phyloP scores from a whole-genome alignment of 2,888 invertebrate species.

The Alloplasta piceator region DNA sequence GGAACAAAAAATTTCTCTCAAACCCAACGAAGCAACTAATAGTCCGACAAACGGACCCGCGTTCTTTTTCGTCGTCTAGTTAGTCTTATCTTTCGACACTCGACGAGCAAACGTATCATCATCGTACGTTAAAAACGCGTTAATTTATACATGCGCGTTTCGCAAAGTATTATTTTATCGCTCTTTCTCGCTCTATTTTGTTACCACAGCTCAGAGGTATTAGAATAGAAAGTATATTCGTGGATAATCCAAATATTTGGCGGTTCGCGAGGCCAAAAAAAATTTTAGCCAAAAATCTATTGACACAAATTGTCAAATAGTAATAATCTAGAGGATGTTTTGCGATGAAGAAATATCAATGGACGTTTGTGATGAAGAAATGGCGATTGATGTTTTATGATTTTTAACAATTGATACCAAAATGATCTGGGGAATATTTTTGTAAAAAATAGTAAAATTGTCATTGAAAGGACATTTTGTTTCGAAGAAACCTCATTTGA shows the following conservation, averaged over 20 bases:
- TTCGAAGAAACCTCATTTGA: too few species aligned
- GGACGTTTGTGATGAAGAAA: too few species aligned
- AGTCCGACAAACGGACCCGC: neutral
- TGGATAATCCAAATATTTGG: neutral
- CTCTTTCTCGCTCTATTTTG: neutral
- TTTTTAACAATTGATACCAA: too few species aligned
- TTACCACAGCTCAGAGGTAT: neutral
- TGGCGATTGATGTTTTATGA: too few species aligned
- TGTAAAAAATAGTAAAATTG: too few species aligned
- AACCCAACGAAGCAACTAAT: neutral
- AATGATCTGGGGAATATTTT: too few species aligned
- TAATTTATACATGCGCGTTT: neutral
- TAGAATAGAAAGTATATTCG: neutral
- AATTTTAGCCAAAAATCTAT: too few species aligned
- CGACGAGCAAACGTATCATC: slow-evolving; percentile 21
- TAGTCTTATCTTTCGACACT: slow-evolving; percentile 40
- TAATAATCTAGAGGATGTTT: too few species aligned
- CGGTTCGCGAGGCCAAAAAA: too few species aligned
- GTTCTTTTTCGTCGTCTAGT: slow-evolving; percentile 28
- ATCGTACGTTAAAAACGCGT: slow-evolving; percentile 1
- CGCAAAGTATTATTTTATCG: slow-evolving; percentile 1
- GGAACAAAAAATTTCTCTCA: neutral
- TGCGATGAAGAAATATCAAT: too few species aligned
- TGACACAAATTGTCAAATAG: too few species aligned
- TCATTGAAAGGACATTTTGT: too few species aligned